Evolutionary conservation across 1,140 invertebrate genomes (phyloP).

Genomic region (Drosophila kikkawai): DNA sequence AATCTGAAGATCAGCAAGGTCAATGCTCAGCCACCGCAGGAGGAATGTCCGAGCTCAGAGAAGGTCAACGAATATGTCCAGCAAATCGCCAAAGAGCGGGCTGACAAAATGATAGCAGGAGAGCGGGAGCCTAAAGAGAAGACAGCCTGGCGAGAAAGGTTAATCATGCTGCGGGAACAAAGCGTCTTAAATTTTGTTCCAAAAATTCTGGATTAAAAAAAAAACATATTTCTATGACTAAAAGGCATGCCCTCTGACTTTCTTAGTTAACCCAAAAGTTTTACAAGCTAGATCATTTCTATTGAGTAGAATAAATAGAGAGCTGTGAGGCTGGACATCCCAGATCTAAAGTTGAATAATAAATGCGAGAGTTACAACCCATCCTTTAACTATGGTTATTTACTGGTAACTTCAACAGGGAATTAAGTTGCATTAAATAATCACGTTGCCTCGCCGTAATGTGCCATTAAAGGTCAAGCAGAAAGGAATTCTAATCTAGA

Average conservation of each 20-base stretch:
- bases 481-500: not conserved
- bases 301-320: no score
- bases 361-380: not conserved
- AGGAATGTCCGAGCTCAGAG: not conserved
- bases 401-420: not conserved
- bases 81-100: not conserved
- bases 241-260: no score
- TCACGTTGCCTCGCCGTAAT: no score
- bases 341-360: not conserved
- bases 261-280: no score
- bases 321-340: not conserved
- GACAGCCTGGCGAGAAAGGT: no score
- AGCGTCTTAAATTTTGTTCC: no score
- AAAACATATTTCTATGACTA: no score
- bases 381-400: not conserved
- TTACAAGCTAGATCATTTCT: no score
- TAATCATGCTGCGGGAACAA: no score
- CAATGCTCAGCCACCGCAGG: not conserved
- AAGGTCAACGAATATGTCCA: not conserved
- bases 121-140: accelerated
- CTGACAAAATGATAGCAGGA: accelerated
- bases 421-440: no score
- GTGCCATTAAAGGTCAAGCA: conserved; percentile 23
- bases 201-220: no score
- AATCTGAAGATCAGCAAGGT: not conserved